Conservation (phyloP, 30 jellyfish, hydroid and myxozoan species). For the Turritopsis rubra region DNA sequence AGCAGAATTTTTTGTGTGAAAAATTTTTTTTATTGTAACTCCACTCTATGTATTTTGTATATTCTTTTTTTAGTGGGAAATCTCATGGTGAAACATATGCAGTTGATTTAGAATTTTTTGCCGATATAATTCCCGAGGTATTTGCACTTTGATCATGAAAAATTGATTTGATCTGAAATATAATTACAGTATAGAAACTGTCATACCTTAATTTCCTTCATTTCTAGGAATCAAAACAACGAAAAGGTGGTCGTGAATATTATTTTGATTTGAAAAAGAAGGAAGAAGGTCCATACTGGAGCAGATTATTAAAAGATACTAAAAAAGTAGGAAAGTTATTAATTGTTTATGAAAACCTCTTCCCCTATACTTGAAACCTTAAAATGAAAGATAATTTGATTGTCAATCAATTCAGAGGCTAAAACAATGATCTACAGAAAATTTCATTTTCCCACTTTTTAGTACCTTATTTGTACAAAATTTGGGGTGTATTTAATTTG, state of each 20-base stretch:
- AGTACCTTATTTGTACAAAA: no score
- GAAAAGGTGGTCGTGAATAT: conserved; percentile 89
- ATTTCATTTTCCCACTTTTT: no score
- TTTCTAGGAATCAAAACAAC: conserved; percentile 74
- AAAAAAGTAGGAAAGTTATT: conserved; percentile 33
- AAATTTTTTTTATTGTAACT: no score
- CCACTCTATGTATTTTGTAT: not conserved
- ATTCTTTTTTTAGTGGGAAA: conserved; percentile 54
- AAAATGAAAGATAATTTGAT: not conserved
- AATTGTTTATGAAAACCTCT: not conserved
- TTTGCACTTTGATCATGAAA: not conserved
- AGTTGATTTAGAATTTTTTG: conserved; percentile 61
- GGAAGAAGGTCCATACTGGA: conserved; percentile 72
- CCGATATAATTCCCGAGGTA: conserved; percentile 71
- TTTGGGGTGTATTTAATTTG: no score
- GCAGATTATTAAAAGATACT: conserved; percentile 54
- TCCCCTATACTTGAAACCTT: not conserved
- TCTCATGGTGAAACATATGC: conserved; percentile 38
- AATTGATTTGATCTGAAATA: not conserved
- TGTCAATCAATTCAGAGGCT: no score
- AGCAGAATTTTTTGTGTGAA: no score
- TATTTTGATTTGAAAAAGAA: conserved; percentile 61
- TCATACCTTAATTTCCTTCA: not conserved
- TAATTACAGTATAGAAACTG: no score
- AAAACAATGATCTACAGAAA: no score